phyloP scores from a whole-genome alignment of 2,888 invertebrate species.

The Zygothrica quintamaculata region DNA sequence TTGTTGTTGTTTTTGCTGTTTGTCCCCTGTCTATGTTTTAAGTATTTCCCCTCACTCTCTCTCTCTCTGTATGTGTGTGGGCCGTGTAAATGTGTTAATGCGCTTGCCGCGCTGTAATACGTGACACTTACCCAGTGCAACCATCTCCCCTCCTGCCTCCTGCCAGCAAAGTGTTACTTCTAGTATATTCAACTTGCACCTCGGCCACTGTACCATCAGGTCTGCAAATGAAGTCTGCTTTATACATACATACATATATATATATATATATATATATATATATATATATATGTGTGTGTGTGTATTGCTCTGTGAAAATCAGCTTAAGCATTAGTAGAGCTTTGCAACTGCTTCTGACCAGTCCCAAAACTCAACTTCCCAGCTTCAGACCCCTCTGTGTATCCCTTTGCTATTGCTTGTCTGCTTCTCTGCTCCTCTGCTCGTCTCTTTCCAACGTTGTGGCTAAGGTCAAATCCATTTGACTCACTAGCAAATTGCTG shows the following conservation, averaged over 20 bases:
- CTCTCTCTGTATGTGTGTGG: conserved; percentile 30
- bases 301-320: conserved; percentile 49
- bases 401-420: not conserved
- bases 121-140: conserved; percentile 59
- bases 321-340: conserved; percentile 73
- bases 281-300: conserved; percentile 8
- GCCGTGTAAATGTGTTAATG: conserved; percentile 67
- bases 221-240: conserved; percentile 69
- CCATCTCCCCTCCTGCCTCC: not conserved
- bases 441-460: conserved; percentile 49
- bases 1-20: conserved; percentile 24
- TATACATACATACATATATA: conserved; percentile 15
- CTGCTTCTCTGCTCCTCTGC: not conserved
- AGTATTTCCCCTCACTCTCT: no score
- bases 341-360: conserved; percentile 57
- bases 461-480: conserved; percentile 80
- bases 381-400: not conserved
- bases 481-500: conserved; percentile 77
- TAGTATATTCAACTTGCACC: not conserved
- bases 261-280: conserved; percentile 18
- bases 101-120: conserved; percentile 66
- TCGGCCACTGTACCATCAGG: conserved; percentile 21
- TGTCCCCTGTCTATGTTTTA: conserved; percentile 20
- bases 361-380: conserved; percentile 8
- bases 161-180: not conserved